These are phyloP conservation scores for Stegophylla sp. DNA, from an alignment of 2,888 invertebrate species.

Conservation along the genomic window DNA sequence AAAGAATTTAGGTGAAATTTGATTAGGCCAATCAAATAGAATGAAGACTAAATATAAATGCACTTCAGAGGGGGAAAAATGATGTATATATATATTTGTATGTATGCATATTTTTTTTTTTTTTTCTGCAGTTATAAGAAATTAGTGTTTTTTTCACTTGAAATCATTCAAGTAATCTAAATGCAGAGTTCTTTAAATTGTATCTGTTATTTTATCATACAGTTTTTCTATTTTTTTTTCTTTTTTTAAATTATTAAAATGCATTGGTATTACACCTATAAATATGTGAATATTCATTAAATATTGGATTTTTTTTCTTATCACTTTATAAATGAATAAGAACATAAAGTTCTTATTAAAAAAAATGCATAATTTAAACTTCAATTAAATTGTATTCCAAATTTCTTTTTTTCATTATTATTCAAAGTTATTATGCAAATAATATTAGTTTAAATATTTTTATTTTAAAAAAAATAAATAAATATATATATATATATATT, in stretches of 20 bases:
- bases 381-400: no score
- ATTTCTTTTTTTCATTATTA: no score
- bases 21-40: conserved; percentile 6
- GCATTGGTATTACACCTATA: no score
- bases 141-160: not conserved
- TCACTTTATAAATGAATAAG: no score
- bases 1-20: not conserved
- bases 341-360: no score
- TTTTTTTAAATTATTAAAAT: not conserved
- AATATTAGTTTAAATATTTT: no score
- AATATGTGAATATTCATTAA: no score
- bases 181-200: not conserved
- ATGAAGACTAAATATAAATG: not conserved
- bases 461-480: no score
- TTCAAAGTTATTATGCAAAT: no score
- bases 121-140: conserved; percentile 7
- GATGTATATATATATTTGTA: not conserved
- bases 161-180: not conserved
- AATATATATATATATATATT: no score
- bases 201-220: not conserved
- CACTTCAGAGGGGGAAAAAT: conserved; percentile 4
- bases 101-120: conserved; percentile 1
- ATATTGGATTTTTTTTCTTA: no score
- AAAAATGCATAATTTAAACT: no score
- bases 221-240: not conserved